Evolutionary conservation across 1,140 invertebrate genomes (phyloP).

Genomic region (Anagrus nilaparvatae): DNA sequence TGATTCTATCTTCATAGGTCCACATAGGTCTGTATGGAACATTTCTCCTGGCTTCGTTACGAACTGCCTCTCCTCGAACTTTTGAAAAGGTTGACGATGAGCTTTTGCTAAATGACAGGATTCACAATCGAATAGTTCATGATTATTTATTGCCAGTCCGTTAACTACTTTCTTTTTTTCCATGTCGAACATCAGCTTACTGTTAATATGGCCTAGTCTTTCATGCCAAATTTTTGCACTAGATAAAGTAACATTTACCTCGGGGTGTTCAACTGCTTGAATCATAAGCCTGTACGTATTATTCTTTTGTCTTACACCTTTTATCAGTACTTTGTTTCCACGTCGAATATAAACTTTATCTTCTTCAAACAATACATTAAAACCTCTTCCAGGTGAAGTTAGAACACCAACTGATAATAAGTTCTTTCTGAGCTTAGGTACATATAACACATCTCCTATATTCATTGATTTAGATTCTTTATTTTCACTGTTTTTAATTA

Average conservation of each 20-base stretch:
- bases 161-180: constrained; percentile 5
- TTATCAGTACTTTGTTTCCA: too few relatives aligned
- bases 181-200: too few relatives aligned
- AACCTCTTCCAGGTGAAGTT: constrained; percentile 16
- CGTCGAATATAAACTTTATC: constrained; percentile 14
- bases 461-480: constrained; percentile 3
- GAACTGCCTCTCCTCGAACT: not conserved
- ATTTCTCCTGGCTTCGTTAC: constrained; percentile 5
- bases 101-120: constrained; percentile 16
- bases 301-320: too few relatives aligned
- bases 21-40: constrained; percentile 15
- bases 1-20: constrained; percentile 9
- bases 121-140: constrained; percentile 17
- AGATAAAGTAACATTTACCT: too few relatives aligned
- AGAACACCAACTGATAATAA: constrained; percentile 21
- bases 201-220: too few relatives aligned
- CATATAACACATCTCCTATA: constrained; percentile 19
- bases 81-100: constrained; percentile 14
- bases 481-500: not conserved
- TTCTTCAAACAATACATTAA: constrained; percentile 8
- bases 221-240: too few relatives aligned
- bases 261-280: too few relatives aligned
- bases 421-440: constrained; percentile 19
- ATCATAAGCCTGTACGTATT: too few relatives aligned
- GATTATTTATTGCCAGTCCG: constrained; percentile 4